These are phyloP conservation scores for Halyomorpha halys DNA, from an alignment of 1,140 invertebrate genomes.

Conservation along the genomic window DNA sequence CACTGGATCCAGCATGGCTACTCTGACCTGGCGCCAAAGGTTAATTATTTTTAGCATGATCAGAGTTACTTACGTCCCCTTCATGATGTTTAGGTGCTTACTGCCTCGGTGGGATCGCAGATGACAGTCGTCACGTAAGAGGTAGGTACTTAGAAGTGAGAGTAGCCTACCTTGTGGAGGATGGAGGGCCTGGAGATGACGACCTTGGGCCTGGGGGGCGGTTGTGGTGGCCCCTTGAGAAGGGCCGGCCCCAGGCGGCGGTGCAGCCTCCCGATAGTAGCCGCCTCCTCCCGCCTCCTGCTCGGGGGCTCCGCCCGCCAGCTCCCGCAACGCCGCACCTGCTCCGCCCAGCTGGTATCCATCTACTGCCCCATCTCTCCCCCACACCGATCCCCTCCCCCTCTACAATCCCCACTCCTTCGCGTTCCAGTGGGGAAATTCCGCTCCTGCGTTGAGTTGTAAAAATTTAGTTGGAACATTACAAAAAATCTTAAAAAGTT, in stretches of 20 bases:
- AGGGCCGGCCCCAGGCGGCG: slow-evolving; percentile 34
- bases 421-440: neutral
- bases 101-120: too few species aligned
- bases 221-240: slow-evolving; percentile 28
- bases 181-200: slow-evolving; percentile 39
- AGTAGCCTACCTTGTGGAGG: slow-evolving; percentile 36
- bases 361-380: neutral
- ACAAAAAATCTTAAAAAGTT: too few species aligned
- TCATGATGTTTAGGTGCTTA: too few species aligned
- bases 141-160: too few species aligned
- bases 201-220: slow-evolving; percentile 30
- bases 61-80: too few species aligned
- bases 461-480: too few species aligned
- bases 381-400: neutral
- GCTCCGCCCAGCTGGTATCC: neutral
- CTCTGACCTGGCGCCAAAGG: too few species aligned
- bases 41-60: too few species aligned
- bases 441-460: neutral
- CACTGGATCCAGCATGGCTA: too few species aligned
- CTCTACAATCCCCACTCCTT: neutral
- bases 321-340: neutral
- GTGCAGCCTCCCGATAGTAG: slow-evolving; percentile 38
- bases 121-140: too few species aligned
- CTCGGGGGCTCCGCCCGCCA: slow-evolving; percentile 35
- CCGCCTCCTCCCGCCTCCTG: slow-evolving; percentile 39